phyloP scores from a whole-genome alignment of 2,888 invertebrate species.

The Campoplex capitator region DNA sequence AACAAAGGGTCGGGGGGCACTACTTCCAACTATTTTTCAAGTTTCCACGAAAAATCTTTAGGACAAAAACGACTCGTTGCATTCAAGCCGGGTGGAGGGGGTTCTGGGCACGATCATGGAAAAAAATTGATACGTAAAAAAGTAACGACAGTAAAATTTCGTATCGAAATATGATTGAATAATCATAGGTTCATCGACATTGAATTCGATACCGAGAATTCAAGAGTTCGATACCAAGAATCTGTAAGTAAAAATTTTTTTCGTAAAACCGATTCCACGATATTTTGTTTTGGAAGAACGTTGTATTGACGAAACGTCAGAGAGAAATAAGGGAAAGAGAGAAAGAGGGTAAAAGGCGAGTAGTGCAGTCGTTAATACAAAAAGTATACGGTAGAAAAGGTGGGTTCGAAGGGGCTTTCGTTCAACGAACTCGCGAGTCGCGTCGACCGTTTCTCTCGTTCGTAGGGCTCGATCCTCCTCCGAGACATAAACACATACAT shows the following conservation, averaged over 20 bases:
- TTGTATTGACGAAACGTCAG: constrained; percentile 23
- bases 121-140: too few relatives aligned
- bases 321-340: constrained; percentile 18
- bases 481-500: constrained; percentile 58
- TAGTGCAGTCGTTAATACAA: constrained; percentile 24
- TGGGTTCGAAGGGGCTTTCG: constrained; percentile 50
- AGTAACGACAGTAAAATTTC: not conserved
- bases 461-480: constrained; percentile 63
- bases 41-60: too few relatives aligned
- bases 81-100: too few relatives aligned
- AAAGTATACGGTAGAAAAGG: constrained; percentile 53
- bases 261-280: not conserved
- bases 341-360: constrained; percentile 16
- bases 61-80: not conserved
- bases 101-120: too few relatives aligned
- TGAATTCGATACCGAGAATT: too few relatives aligned
- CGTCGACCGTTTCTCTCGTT: constrained; percentile 43
- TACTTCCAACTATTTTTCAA: not conserved
- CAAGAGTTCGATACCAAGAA: not conserved
- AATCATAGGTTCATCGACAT: too few relatives aligned
- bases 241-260: not conserved
- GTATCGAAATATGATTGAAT: not conserved
- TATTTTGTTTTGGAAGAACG: not conserved
- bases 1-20: not conserved
- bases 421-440: constrained; percentile 70